Base-by-base conservation (phyloP, 2,888 invertebrate species). In the Diarsia dahlii region DNA sequence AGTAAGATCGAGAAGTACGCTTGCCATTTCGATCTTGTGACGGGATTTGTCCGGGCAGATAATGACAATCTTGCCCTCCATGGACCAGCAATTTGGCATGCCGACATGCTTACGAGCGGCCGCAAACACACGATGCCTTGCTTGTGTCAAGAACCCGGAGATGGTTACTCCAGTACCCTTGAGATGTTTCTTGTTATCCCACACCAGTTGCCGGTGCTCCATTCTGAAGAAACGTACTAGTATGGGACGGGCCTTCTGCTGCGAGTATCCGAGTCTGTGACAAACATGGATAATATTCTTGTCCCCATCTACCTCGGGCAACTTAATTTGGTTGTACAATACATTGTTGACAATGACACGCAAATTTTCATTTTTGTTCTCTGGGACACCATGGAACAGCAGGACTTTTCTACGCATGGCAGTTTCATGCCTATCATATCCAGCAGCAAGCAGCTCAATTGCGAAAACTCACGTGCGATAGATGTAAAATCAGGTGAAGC, bases 311-410 rank as follows among this genome's bases (percentile, higher is more conserved):
- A 46, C 9, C 45, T 45, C 45, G 3, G 45, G 13, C 34, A 62
- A 10, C 12, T 63, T 39, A 13, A 62, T 20, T 39, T 39, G 13
- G 39, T 39, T n/a, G 20, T 39, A 2, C 20, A 39, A 6, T 6
- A 62, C 39, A 6, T n/a, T 39, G 10, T 20, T 20, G 62, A 62
- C 34, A 10, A 62, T 34, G 20, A 5, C 20, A 34, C 20, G 10
- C 2, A 34, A 34, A 34, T 34, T 62, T 62, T 62, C 34, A 20
- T 12, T 34, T 10, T 34, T 10, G 34, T 62, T 20, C 34, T 62
- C 62, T 20, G 34, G 62, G 20, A 62, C 62, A 62, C 34, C 60
- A 34, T 60, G 60, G 15, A 60, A 34, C 60, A 60, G 34, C 62
- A 62, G 20, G 34, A 62, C 62, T 5, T 62, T 34, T 54, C 54